These are phyloP conservation scores for Anas bahamensis DNA, from an alignment of 2,797 vertebrate species.

Conservation along the genomic window DNA sequence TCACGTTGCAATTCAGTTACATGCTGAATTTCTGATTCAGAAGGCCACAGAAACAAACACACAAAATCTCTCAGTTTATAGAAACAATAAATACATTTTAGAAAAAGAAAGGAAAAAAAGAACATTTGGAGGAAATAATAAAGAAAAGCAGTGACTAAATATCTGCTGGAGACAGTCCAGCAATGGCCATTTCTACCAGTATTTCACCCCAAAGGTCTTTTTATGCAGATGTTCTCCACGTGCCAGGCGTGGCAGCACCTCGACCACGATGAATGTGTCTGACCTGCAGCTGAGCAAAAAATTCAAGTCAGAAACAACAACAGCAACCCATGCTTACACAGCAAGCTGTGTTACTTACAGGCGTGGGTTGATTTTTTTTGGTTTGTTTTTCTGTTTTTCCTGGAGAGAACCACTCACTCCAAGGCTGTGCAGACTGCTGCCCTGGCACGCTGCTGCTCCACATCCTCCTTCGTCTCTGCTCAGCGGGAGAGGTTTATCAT, in stretches of 20 bases:
- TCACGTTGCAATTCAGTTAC: background rate
- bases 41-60: background rate
- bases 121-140: background rate
- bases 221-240: background rate
- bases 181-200: background rate
- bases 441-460: background rate
- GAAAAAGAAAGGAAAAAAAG: background rate
- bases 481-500: too few species aligned
- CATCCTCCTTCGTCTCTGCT: background rate
- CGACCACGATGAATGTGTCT: background rate
- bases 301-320: background rate
- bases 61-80: background rate
- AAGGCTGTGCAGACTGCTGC: background rate
- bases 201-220: background rate
- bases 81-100: background rate
- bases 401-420: background rate
- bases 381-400: background rate
- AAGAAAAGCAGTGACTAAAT: background rate
- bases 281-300: background rate
- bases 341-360: background rate
- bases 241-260: background rate
- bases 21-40: background rate
- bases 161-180: background rate
- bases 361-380: too few species aligned
- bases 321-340: background rate